These are phyloP conservation scores for Physella acuta DNA, from an alignment of 1,140 invertebrate species.

Conservation along the genomic window DNA sequence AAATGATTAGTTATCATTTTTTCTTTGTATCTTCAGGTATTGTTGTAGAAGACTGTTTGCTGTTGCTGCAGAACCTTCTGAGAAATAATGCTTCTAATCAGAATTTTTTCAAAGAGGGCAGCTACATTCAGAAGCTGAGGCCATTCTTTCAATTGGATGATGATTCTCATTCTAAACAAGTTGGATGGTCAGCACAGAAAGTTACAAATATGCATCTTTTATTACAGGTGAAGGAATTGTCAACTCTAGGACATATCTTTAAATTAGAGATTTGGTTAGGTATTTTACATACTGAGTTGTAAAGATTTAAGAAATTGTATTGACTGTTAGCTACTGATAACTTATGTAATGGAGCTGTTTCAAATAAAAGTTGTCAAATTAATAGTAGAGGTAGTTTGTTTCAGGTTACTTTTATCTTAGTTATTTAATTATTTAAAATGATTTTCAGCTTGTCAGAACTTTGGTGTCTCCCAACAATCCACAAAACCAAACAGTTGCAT, in stretches of 20 bases:
- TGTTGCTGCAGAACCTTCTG: slow-evolving; percentile 91
- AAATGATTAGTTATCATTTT: neutral
- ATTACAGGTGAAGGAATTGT: slow-evolving; percentile 69
- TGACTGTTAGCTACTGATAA: no score
- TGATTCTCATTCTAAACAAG: slow-evolving; percentile 63
- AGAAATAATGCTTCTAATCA: slow-evolving; percentile 97
- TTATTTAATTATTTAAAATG: neutral
- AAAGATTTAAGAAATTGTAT: no score
- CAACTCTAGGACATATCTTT: no score
- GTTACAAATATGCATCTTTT: slow-evolving; percentile 91
- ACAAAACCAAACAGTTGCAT: slow-evolving; percentile 74
- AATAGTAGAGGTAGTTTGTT: no score
- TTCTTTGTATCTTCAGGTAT: slow-evolving; percentile 66
- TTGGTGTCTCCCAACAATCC: slow-evolving; percentile 85
- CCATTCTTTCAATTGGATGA: slow-evolving; percentile 78
- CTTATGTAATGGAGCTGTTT: no score
- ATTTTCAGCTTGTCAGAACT: slow-evolving; percentile 73
- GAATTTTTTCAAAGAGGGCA: slow-evolving; percentile 96
- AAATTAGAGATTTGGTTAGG: no score
- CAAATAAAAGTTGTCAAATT: no score
- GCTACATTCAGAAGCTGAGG: slow-evolving; percentile 83
- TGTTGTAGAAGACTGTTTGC: slow-evolving; percentile 95
- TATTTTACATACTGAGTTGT: no score
- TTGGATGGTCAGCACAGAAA: slow-evolving; percentile 90
- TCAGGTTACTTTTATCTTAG: no score